Percentiles rank a stretch among this genome's conserved stretches.
Conservation (phyloP, 2,113 vertebrate genomes). For the Eulacestoma nigropectus region DNA sequence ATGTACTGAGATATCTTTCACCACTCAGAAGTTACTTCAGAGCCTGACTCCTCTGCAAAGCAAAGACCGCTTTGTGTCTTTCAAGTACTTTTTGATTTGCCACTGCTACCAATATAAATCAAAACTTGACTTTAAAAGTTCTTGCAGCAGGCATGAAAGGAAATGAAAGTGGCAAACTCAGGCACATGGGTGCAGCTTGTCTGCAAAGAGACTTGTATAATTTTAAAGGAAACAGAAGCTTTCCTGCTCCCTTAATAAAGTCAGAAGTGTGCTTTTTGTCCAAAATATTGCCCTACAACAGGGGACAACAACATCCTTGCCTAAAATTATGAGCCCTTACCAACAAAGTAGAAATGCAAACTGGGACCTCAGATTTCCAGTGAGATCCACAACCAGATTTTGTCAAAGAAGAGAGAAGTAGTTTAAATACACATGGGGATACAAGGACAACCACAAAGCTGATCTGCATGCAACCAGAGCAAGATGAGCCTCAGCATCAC, state of each 20-base stretch:
- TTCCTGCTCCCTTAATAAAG: not conserved
- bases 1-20: not conserved
- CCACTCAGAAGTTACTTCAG: not conserved
- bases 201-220: not conserved
- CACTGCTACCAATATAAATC: not conserved
- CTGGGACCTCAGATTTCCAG: rapidly evolving
- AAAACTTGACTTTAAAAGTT: not conserved
- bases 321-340: not conserved
- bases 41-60: not conserved
- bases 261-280: not conserved
- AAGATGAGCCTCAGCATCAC: not conserved
- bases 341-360: not conserved
- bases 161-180: not conserved
- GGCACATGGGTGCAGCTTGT: not conserved
- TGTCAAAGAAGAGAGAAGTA: not conserved
- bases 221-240: not conserved
- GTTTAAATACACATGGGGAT: not conserved
- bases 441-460: not conserved
- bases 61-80: not conserved
- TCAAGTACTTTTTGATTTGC: not conserved
- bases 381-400: not conserved
- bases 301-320: not conserved
- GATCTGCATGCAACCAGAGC: not conserved
- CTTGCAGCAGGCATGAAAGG: not conserved
- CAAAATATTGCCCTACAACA: not conserved